These are phyloP conservation scores for Ardeotis arabs DNA, from an alignment of 2,113 vertebrate species.

Conservation along the genomic window DNA sequence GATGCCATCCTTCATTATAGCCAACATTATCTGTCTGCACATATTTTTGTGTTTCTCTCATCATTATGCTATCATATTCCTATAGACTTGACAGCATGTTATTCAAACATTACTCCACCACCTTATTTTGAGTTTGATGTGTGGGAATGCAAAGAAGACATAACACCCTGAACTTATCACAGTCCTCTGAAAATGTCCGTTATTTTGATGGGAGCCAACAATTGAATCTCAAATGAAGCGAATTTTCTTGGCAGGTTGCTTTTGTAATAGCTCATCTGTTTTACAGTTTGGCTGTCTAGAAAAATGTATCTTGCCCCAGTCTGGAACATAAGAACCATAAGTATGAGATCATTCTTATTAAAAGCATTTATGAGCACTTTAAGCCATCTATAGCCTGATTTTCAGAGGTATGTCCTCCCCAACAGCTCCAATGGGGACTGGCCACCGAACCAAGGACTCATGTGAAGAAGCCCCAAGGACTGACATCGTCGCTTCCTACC, in stretches of 20 bases:
- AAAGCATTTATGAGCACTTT: not conserved
- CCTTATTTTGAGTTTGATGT: slow-evolving; percentile 1
- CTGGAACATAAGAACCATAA: not conserved
- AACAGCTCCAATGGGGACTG: not conserved
- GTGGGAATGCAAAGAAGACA: not conserved
- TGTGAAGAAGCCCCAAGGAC: not conserved
- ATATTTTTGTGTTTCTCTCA: not conserved
- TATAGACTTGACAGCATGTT: not conserved
- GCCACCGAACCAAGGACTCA: not conserved
- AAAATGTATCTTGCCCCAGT: not conserved
- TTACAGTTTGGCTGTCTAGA: not conserved
- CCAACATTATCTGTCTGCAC: not conserved
- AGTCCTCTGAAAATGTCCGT: not conserved
- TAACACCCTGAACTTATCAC: not conserved
- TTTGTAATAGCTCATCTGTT: not conserved
- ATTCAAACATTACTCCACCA: not conserved
- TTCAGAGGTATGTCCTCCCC: not conserved
- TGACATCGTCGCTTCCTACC: not conserved
- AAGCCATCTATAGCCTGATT: not conserved
- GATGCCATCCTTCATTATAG: not conserved
- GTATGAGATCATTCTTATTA: not conserved
- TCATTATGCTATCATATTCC: not conserved
- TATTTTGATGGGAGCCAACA: not conserved
- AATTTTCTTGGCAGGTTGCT: not conserved
- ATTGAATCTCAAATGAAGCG: not conserved